These are phyloP conservation scores for Taphrorychus bicolor DNA, from an alignment of 2,888 invertebrate genomes.

Conservation along the genomic window DNA sequence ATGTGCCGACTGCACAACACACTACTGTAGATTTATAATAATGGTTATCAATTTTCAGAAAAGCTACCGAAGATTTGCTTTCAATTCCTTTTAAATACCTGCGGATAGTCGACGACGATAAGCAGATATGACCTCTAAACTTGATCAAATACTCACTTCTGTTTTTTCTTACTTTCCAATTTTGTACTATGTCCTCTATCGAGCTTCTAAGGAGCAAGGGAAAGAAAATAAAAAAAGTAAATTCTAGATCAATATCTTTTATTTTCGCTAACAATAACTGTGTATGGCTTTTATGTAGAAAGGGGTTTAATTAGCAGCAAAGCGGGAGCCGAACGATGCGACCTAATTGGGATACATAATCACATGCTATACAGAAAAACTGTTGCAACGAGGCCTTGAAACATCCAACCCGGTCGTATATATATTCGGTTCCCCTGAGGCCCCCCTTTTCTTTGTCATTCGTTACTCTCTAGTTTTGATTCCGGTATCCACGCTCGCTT, in stretches of 20 bases:
- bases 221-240: neutral
- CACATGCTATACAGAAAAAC: too few species aligned
- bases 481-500: neutral
- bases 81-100: neutral
- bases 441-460: neutral
- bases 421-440: neutral
- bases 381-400: too few species aligned
- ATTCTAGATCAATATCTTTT: constrained; percentile 13
- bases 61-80: neutral
- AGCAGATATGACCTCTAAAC: neutral
- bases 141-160: too few species aligned
- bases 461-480: constrained; percentile 6
- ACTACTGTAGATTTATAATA: too few species aligned
- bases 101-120: neutral
- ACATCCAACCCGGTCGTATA: too few species aligned
- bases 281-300: constrained; percentile 3
- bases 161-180: neutral
- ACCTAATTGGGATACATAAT: too few species aligned
- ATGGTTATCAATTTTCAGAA: neutral
- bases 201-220: neutral
- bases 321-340: neutral
- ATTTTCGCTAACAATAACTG: constrained; percentile 18
- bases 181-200: neutral
- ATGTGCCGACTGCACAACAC: too few species aligned
- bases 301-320: neutral